Conservation (phyloP, 1,140 invertebrate genomes). For the Meloidogyne chitwoodi region DNA sequence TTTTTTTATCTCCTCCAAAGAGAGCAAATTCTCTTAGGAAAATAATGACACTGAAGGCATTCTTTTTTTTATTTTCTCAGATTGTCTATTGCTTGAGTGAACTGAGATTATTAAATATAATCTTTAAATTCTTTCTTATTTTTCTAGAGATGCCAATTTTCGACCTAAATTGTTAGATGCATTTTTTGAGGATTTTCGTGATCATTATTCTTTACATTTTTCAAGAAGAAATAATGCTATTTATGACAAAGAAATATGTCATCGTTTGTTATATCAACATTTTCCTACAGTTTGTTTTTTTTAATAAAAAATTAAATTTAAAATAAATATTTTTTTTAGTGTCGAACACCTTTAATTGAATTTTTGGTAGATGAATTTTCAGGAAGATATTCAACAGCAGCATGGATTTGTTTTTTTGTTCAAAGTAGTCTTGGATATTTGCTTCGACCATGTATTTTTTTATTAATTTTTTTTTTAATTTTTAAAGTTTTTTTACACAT, state of each 20-base stretch:
- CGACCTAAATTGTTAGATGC: slow-evolving; percentile 20
- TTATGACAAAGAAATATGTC: slow-evolving; percentile 19
- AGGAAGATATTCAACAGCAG: slow-evolving; percentile 23
- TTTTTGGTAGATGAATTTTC: slow-evolving; percentile 22
- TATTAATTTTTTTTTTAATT: background rate
- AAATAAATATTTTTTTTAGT: slow-evolving; percentile 1
- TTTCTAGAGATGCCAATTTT: slow-evolving; percentile 21
- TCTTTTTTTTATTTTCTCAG: no score
- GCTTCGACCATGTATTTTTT: slow-evolving; percentile 9
- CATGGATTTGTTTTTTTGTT: slow-evolving; percentile 29
- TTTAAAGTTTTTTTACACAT: slow-evolving; percentile 23
- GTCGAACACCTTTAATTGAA: slow-evolving; percentile 22
- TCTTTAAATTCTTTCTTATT: no score
- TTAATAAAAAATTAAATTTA: slow-evolving; percentile 2
- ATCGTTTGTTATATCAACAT: slow-evolving; percentile 22
- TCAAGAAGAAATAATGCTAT: background rate
- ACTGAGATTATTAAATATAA: no score
- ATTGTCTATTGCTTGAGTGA: no score
- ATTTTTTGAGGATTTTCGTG: slow-evolving; percentile 23
- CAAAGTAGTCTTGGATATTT: slow-evolving; percentile 17
- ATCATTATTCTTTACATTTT: slow-evolving; percentile 8
- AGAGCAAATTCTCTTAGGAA: no score
- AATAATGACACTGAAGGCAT: no score
- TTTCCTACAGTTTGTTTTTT: slow-evolving; percentile 18
- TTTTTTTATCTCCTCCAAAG: slow-evolving; percentile 14